phyloP scores from a whole-genome alignment of 2,797 vertebrate genomes.

The Fistularia commersonii region DNA sequence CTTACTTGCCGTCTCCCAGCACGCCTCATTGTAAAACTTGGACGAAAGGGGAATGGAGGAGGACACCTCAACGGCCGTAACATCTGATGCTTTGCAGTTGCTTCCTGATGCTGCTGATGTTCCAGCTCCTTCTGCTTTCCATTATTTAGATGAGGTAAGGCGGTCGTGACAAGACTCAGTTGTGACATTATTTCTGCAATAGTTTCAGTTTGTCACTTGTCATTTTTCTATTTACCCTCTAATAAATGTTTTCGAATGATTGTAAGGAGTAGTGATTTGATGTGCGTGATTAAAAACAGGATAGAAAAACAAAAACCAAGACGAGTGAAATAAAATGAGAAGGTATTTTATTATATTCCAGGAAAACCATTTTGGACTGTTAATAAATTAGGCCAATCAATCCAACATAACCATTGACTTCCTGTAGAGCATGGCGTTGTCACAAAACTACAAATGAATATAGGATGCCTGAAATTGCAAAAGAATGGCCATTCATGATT shows the following conservation, averaged over 20 bases:
- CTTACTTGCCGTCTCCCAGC: no score
- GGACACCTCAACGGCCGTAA: slow-evolving; percentile 46
- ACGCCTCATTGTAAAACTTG: slow-evolving; percentile 2
- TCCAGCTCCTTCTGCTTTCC: slow-evolving; percentile 72
- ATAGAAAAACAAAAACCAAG: not conserved
- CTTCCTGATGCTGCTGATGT: slow-evolving; percentile 33
- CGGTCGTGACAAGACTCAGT: not conserved
- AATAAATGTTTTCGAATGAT: slow-evolving; percentile 1
- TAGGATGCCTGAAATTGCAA: slow-evolving; percentile 11
- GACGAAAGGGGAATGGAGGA: slow-evolving; percentile 21
- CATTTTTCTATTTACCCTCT: not conserved
- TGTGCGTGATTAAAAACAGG: no score
- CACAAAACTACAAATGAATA: slow-evolving; percentile 10
- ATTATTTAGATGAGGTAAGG: slow-evolving; percentile 85
- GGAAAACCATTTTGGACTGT: not conserved
- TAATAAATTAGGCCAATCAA: not conserved
- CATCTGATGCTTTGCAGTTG: slow-evolving; percentile 64
- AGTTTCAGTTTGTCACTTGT: no score
- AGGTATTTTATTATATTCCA: not conserved
- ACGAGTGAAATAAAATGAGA: not conserved
- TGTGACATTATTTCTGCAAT: no score
- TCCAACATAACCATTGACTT: not conserved
- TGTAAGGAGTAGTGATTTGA: no score
- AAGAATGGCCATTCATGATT: no score
- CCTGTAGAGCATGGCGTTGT: slow-evolving; percentile 1